Evolutionary conservation across 2,888 invertebrate species (phyloP).

Genomic region (Andricus quercusramuli): DNA sequence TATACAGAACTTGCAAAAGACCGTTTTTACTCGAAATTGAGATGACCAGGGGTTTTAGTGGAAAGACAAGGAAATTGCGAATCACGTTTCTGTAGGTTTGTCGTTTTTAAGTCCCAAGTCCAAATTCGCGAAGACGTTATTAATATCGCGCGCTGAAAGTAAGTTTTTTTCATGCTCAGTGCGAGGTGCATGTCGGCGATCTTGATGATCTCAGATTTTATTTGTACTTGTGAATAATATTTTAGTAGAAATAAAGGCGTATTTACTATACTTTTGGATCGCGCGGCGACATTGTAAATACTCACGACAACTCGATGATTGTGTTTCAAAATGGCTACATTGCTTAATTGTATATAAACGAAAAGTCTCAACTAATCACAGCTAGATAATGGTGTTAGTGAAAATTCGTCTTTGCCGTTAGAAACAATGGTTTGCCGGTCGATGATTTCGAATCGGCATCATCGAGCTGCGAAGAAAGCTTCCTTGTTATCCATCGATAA

Average conservation of each 20-base stretch:
- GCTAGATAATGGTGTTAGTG: constrained; percentile 16
- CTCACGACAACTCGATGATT: constrained; percentile 32
- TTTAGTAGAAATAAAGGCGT: constrained; percentile 38
- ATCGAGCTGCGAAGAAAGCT: constrained; percentile 32
- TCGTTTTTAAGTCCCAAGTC: constrained; percentile 7
- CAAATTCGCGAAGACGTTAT: constrained; percentile 20
- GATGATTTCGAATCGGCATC: constrained; percentile 27
- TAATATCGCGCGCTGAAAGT: constrained; percentile 11
- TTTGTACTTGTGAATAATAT: constrained; percentile 39
- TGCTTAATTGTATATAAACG: constrained; percentile 40
- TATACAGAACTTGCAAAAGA: constrained; percentile 13
- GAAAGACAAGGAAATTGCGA: constrained; percentile 40
- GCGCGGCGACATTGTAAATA: constrained; percentile 36
- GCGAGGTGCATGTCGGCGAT: constrained; percentile 22
- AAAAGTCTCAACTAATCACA: constrained; percentile 32
- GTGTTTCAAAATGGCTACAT: constrained; percentile 40
- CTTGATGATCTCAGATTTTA: constrained; percentile 39
- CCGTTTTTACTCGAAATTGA: constrained; percentile 30
- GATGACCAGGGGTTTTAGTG: constrained; percentile 13
- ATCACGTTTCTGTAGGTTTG: constrained; percentile 35
- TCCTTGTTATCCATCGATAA: constrained; percentile 31
- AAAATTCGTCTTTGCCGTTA: constrained; percentile 38
- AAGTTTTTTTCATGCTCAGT: constrained; percentile 11
- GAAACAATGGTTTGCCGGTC: constrained; percentile 31
- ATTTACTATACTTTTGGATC: constrained; percentile 30